Conservation (phyloP, 2,113 vertebrate species). For the Tursiops truncatus region DNA sequence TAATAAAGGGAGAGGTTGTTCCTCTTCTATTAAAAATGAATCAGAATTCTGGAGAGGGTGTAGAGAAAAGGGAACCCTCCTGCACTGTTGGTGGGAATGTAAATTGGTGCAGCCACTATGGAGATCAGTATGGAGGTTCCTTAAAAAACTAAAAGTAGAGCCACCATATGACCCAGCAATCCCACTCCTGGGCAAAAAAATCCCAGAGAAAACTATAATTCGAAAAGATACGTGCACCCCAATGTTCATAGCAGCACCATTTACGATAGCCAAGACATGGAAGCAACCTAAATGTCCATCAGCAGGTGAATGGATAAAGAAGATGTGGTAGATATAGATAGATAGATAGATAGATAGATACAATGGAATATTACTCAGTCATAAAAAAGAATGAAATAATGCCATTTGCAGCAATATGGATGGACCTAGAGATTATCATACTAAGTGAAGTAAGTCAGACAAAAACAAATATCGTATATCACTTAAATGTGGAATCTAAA, state of each 20-base stretch:
- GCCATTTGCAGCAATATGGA: not conserved
- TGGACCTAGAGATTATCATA: not conserved
- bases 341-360: too few relatives aligned
- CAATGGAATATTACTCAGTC: not conserved
- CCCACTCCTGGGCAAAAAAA: not conserved
- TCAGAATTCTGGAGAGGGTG: not conserved
- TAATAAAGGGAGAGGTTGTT: not conserved
- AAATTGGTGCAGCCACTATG: not conserved
- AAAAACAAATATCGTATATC: not conserved
- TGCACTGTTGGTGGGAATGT: not conserved
- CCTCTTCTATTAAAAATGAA: not conserved
- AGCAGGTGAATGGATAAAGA: too few relatives aligned
- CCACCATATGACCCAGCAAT: not conserved
- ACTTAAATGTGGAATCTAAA: not conserved
- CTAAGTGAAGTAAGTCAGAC: not conserved
- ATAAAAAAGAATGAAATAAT: not conserved
- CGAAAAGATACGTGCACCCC: not conserved
- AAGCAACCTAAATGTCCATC: too few relatives aligned
- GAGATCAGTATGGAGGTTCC: not conserved
- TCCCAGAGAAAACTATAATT: not conserved
- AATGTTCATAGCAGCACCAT: not conserved
- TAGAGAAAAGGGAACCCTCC: not conserved
- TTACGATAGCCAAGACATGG: too few relatives aligned
- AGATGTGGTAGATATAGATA: not conserved
- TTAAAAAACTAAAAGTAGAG: not conserved